These are phyloP conservation scores for Hypothenemus hampei DNA, from an alignment of 1,140 invertebrate genomes.

Conservation along the genomic window DNA sequence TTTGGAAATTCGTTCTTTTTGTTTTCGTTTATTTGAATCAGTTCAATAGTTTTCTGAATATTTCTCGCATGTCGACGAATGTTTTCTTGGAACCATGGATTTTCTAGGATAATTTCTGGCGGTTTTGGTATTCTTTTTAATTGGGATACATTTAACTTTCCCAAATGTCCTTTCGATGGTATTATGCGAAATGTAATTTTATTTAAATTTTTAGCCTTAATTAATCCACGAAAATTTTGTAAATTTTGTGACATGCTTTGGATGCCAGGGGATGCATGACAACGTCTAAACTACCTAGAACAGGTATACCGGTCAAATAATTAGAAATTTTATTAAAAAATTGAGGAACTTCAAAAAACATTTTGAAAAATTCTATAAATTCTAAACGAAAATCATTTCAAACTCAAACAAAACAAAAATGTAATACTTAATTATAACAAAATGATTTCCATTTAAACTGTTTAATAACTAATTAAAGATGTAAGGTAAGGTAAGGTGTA, in stretches of 20 bases:
- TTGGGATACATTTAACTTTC: neutral
- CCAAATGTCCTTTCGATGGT: neutral
- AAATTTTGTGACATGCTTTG: neutral
- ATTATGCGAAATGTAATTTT: slow-evolving; percentile 3
- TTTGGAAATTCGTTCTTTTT: slow-evolving; percentile 8
- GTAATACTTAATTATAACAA: too few species aligned
- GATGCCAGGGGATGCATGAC: too few species aligned
- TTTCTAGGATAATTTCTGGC: slow-evolving; percentile 1
- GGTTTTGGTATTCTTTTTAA: slow-evolving; percentile 7
- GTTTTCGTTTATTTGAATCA: neutral
- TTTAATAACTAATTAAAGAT: too few species aligned
- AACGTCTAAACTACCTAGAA: too few species aligned
- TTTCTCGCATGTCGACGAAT: neutral
- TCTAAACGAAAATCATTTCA: too few species aligned
- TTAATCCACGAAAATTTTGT: neutral
- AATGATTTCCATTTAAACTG: too few species aligned
- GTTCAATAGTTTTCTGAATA: neutral
- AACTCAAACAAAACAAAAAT: too few species aligned
- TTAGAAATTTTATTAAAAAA: too few species aligned
- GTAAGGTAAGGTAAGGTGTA: too few species aligned
- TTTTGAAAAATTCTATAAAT: too few species aligned
- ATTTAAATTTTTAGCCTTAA: neutral
- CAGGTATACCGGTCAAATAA: too few species aligned
- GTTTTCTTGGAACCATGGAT: slow-evolving; percentile 1
- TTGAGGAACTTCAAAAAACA: too few species aligned